Percentiles rank a stretch among this genome's conserved stretches.
Conservation (phyloP, 2,113 vertebrate genomes). For the Phalacrocorax carbo region DNA sequence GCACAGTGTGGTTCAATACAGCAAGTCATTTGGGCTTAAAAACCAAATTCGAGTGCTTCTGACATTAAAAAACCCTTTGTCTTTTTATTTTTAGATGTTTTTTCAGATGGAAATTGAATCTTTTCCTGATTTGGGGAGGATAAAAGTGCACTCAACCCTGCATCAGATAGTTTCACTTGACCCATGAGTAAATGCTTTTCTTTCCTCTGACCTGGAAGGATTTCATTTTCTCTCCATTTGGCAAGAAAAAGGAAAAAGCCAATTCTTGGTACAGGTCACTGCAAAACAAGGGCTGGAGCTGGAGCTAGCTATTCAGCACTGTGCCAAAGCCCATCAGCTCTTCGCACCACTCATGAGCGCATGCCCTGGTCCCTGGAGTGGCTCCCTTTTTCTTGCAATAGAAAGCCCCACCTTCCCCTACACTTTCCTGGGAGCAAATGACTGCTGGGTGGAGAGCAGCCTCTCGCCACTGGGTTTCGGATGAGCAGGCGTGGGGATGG, state of each 20-base stretch:
- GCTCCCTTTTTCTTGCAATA: not conserved
- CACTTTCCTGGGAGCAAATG: not conserved
- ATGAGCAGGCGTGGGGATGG: not conserved
- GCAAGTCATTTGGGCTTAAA: not conserved
- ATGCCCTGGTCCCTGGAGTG: not conserved
- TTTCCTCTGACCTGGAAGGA: conserved; percentile 60
- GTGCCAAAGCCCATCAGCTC: conserved; percentile 20
- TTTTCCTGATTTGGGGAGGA: not conserved
- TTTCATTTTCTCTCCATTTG: conserved; percentile 54
- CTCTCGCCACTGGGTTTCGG: accelerated
- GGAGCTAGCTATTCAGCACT: not conserved
- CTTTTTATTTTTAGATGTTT: not conserved
- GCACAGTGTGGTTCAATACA: not conserved
- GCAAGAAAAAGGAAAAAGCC: conserved; percentile 22
- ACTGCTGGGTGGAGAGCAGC: not conserved
- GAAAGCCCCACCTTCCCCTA: not conserved
- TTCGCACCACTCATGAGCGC: accelerated
- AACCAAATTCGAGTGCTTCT: not conserved
- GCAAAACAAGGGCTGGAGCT: conserved; percentile 36
- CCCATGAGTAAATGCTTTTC: conserved; percentile 28
- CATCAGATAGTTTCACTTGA: conserved; percentile 40
- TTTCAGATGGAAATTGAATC: not conserved
- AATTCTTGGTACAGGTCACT: conserved; percentile 36
- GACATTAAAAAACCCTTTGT: not conserved
- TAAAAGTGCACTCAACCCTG: conserved; percentile 2